Percentiles rank a stretch among this genome's conserved stretches.
Conservation (phyloP, 2,888 invertebrate species). For the Monoplex corrugatus region DNA sequence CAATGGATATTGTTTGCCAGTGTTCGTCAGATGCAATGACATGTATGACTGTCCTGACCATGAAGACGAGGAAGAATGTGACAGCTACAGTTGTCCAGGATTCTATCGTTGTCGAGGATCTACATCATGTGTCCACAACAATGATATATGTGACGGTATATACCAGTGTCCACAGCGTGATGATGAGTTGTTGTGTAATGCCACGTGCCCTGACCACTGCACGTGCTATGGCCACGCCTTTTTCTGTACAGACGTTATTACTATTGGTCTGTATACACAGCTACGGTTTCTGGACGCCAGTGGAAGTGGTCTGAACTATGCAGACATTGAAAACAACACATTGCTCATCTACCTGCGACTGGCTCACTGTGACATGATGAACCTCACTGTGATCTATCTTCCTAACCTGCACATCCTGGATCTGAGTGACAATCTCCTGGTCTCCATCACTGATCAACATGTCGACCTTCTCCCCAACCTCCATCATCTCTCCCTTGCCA, state of each 20-base stretch:
- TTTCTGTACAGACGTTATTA: too few species aligned
- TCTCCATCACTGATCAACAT: not conserved
- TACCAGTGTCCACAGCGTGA: slow-evolving; percentile 25
- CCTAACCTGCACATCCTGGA: slow-evolving; percentile 33
- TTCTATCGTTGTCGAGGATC: slow-evolving; percentile 12
- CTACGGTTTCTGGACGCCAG: slow-evolving; percentile 39
- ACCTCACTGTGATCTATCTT: not conserved
- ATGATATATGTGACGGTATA: not conserved
- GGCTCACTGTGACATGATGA: not conserved
- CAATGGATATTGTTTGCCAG: slow-evolving; percentile 23
- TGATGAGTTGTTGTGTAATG: not conserved
- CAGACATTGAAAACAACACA: not conserved
- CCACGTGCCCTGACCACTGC: slow-evolving; percentile 3
- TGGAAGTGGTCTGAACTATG: slow-evolving; percentile 17
- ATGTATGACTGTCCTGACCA: slow-evolving; percentile 30
- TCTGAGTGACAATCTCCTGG: not conserved
- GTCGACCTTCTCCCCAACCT: not conserved
- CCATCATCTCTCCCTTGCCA: not conserved
- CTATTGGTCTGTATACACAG: too few species aligned
- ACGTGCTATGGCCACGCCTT: slow-evolving; percentile 8
- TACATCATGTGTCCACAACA: not conserved
- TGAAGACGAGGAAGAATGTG: slow-evolving; percentile 11
- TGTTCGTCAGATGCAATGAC: slow-evolving; percentile 33
- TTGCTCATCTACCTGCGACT: slow-evolving; percentile 29
- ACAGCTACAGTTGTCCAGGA: not conserved